Conservation (phyloP, 2,888 invertebrate species). For the Pollenia labialis region DNA sequence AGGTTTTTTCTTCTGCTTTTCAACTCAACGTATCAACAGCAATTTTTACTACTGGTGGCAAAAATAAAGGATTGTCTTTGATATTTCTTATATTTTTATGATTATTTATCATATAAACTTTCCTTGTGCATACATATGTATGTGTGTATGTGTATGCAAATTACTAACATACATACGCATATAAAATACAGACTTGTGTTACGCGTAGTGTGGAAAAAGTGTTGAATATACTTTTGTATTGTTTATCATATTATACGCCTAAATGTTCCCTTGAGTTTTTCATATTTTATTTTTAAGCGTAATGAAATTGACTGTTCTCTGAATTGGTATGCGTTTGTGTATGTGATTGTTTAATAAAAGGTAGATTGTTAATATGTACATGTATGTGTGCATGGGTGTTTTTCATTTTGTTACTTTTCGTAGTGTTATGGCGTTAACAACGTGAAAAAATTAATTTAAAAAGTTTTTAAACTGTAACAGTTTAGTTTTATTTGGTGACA, state of each 20-base stretch:
- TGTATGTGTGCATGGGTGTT: background rate
- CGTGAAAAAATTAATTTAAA: slow-evolving; percentile 41
- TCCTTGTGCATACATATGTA: background rate
- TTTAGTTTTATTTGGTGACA: slow-evolving; percentile 38
- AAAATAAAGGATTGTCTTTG: slow-evolving; percentile 26
- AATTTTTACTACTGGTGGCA: slow-evolving; percentile 14
- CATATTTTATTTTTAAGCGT: slow-evolving; percentile 15
- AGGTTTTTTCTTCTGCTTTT: slow-evolving; percentile 3
- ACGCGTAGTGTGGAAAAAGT: background rate
- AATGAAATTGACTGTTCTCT: slow-evolving; percentile 29
- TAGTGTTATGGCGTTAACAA: slow-evolving; percentile 49
- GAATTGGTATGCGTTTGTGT: slow-evolving; percentile 6
- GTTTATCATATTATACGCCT: slow-evolving; percentile 48
- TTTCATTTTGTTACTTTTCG: slow-evolving; percentile 14
- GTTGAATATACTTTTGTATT: slow-evolving; percentile 33
- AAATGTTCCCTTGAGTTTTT: slow-evolving; percentile 60
- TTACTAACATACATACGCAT: background rate
- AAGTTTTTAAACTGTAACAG: slow-evolving; percentile 32
- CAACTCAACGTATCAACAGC: slow-evolving; percentile 19
- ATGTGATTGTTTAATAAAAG: slow-evolving; percentile 21
- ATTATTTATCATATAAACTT: slow-evolving; percentile 56
- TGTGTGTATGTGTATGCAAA: background rate
- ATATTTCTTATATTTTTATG: slow-evolving; percentile 56
- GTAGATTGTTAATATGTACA: background rate
- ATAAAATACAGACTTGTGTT: background rate